Conservation (phyloP, 92 coral and sea anemone genomes). For the Micromussa lordhowensis region DNA sequence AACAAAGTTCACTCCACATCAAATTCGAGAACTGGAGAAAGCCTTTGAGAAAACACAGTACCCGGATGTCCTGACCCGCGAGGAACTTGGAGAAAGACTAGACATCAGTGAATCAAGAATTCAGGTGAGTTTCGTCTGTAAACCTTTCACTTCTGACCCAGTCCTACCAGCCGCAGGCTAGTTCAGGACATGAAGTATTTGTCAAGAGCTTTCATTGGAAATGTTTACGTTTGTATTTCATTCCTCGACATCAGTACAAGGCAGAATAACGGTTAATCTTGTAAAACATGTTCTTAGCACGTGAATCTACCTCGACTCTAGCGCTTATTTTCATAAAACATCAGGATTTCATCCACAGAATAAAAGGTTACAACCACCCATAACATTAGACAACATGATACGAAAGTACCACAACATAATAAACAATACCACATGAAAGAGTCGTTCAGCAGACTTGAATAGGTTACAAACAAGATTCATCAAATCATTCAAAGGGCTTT, state of each 20-base stretch:
- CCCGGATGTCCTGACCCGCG: constrained; percentile 68
- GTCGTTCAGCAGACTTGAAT: background rate
- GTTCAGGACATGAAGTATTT: background rate
- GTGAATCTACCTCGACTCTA: background rate
- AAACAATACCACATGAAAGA: background rate
- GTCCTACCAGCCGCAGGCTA: background rate
- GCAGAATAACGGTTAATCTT: background rate
- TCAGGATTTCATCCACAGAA: background rate
- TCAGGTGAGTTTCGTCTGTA: constrained; percentile 37
- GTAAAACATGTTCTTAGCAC: background rate
- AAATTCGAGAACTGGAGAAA: constrained; percentile 64
- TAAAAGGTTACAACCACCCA: background rate
- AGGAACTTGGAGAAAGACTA: constrained; percentile 70
- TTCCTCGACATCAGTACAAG: no score
- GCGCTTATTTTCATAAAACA: background rate
- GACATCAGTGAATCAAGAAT: constrained; percentile 72
- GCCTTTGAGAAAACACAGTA: constrained; percentile 72
- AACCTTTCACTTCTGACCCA: background rate
- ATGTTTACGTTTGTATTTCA: no score
- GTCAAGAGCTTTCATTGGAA: background rate
- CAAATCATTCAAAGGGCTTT: background rate
- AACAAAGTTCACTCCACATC: constrained; percentile 60
- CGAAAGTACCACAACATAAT: background rate
- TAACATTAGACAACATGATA: no score
- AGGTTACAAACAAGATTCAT: background rate